Conservation (phyloP, 2,113 vertebrate genomes). For the Callipepla squamata region DNA sequence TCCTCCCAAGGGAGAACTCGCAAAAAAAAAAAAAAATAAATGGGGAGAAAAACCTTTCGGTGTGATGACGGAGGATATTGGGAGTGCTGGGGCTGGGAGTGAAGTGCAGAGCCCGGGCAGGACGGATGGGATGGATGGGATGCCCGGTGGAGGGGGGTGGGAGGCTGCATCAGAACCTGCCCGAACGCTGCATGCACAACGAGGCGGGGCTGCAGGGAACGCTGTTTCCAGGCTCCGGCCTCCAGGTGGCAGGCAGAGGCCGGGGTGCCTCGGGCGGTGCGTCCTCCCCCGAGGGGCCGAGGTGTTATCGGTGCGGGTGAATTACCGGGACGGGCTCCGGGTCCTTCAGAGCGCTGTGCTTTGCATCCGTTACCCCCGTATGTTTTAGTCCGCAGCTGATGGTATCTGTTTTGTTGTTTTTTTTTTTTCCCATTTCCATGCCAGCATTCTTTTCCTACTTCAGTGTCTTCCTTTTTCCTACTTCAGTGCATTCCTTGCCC, state of each 20-base stretch:
- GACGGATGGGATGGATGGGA: too few relatives aligned
- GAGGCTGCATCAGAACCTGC: not conserved
- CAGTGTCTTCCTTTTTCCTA: too few relatives aligned
- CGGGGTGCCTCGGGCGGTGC: too few relatives aligned
- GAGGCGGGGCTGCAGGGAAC: not conserved
- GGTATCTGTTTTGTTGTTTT: fast-evolving
- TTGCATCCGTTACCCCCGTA: not conserved
- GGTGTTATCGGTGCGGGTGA: not conserved
- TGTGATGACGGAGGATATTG: not conserved
- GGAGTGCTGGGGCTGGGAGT: not conserved
- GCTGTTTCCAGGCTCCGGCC: not conserved
- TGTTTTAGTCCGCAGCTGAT: not conserved
- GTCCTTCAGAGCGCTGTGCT: not conserved
- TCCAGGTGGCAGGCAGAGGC: not conserved
- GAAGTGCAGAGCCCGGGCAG: too few relatives aligned
- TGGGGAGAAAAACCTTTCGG: not conserved
- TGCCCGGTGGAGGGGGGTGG: too few relatives aligned
- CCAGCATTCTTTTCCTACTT: not conserved
- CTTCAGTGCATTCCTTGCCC: not conserved
- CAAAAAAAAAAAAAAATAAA: not conserved
- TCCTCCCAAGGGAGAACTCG: not conserved
- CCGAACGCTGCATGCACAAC: not conserved
- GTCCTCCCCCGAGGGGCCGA: too few relatives aligned
- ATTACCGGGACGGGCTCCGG: fast-evolving
- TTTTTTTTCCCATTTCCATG: fast-evolving